phyloP scores from a whole-genome alignment of 2,113 vertebrate species.

The Poeciliopsis turrubarensis region DNA sequence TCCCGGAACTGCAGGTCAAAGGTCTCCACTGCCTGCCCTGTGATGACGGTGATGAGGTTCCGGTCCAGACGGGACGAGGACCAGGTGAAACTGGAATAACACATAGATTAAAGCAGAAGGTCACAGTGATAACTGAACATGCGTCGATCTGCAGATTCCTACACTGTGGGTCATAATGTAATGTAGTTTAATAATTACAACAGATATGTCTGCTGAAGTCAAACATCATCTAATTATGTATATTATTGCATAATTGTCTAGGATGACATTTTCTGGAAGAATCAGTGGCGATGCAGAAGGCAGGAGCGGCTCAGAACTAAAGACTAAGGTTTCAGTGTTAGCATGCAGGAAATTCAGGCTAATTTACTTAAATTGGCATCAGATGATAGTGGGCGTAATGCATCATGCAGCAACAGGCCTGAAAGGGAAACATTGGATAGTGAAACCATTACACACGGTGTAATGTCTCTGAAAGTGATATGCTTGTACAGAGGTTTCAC shows the following conservation, averaged over 20 bases:
- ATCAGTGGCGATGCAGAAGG: background rate
- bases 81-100: constrained; percentile 92
- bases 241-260: background rate
- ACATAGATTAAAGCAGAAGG: constrained; percentile 24
- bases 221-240: constrained; percentile 22
- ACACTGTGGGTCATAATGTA: background rate
- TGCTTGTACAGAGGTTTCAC: background rate
- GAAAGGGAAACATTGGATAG: background rate
- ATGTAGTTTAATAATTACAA: constrained; percentile 29
- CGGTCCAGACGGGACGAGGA: constrained; percentile 90
- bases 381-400: background rate
- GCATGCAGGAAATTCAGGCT: background rate
- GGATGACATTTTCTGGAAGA: background rate
- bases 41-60: constrained; percentile 92
- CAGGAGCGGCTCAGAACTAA: background rate
- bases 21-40: constrained; percentile 92
- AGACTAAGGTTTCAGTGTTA: background rate
- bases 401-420: background rate
- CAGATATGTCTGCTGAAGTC: constrained; percentile 7
- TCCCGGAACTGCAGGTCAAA: constrained; percentile 96
- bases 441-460: background rate
- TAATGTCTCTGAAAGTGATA: background rate
- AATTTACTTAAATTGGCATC: background rate
- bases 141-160: background rate
- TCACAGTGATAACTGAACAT: background rate